phyloP scores from a whole-genome alignment of 2,113 vertebrate genomes.

The Crotophaga sulcirostris region DNA sequence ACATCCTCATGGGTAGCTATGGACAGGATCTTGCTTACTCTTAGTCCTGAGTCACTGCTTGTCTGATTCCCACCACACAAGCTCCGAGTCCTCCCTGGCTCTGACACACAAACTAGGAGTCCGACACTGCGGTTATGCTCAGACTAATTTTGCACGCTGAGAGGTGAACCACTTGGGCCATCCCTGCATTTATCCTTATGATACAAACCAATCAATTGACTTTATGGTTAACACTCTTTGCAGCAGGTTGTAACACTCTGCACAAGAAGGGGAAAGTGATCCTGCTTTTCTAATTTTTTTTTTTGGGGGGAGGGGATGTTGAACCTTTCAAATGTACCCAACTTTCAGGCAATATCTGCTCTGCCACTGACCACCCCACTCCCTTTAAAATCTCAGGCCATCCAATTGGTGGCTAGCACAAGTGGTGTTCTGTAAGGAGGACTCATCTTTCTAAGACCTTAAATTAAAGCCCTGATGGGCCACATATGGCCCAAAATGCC shows the following conservation, averaged over 20 bases:
- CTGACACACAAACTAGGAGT: background rate
- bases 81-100: background rate
- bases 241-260: background rate
- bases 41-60: background rate
- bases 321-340: background rate
- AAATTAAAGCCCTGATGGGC: background rate
- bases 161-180: background rate
- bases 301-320: too few relatives aligned
- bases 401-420: background rate
- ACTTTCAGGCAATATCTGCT: background rate
- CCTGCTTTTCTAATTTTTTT: background rate
- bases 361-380: background rate
- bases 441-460: background rate
- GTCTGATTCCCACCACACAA: background rate
- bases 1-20: fast-evolving
- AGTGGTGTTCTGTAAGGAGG: background rate
- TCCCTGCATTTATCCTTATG: background rate
- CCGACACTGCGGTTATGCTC: fast-evolving
- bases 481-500: background rate
- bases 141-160: background rate
- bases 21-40: background rate
- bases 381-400: background rate
- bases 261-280: background rate
- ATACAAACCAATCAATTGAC: fast-evolving
- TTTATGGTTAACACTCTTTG: background rate